phyloP scores from a whole-genome alignment of 1,140 invertebrate genomes.

The Danaus plexippus region DNA sequence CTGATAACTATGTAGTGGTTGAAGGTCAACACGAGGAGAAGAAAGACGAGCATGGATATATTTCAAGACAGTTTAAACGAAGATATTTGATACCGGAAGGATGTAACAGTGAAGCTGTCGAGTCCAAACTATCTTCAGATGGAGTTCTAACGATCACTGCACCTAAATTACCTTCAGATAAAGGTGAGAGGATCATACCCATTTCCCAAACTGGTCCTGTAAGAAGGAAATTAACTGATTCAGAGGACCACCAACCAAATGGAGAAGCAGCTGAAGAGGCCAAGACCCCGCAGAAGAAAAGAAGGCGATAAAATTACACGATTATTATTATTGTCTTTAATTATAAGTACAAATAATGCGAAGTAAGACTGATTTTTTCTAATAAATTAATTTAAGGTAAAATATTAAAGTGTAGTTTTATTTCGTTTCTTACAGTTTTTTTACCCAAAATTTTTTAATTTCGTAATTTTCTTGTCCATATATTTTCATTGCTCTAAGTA shows the following conservation, averaged over 20 bases:
- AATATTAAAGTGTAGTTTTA: too few species aligned
- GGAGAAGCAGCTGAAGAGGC: slow-evolving; percentile 30
- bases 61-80: slow-evolving; percentile 81
- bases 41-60: slow-evolving; percentile 80
- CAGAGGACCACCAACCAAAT: slow-evolving; percentile 28
- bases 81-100: slow-evolving; percentile 81
- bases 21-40: slow-evolving; percentile 85
- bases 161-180: slow-evolving; percentile 55
- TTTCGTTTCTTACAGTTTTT: too few species aligned
- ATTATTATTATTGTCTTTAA: too few species aligned
- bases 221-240: slow-evolving; percentile 34
- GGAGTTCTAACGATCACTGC: slow-evolving; percentile 80
- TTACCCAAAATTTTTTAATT: too few species aligned
- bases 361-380: too few species aligned
- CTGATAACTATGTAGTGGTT: slow-evolving; percentile 78
- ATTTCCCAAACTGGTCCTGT: slow-evolving; percentile 53
- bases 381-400: too few species aligned
- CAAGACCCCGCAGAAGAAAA: slow-evolving; percentile 47
- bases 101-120: slow-evolving; percentile 76
- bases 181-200: slow-evolving; percentile 40
- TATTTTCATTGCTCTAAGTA: too few species aligned
- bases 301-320: slow-evolving; percentile 20
- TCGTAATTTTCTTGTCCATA: too few species aligned
- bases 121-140: slow-evolving; percentile 81
- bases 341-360: too few species aligned